These are phyloP conservation scores for Drosophila funebris DNA, from an alignment of 1,140 invertebrate species.

Conservation along the genomic window DNA sequence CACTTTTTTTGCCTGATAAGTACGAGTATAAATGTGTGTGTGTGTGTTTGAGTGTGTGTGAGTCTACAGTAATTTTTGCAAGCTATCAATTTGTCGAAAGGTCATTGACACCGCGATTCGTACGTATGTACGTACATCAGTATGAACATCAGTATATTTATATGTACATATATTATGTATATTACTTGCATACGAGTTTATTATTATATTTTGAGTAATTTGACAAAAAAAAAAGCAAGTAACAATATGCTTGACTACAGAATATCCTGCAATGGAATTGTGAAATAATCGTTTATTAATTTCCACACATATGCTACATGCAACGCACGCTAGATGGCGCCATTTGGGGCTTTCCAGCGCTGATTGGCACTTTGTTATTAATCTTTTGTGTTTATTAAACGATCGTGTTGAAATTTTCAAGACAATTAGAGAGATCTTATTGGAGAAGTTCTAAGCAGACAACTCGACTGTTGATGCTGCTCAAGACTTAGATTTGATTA, in stretches of 20 bases:
- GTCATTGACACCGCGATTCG: conserved; percentile 51
- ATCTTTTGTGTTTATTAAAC: no score
- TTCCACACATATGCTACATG: no score
- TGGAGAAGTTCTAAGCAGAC: no score
- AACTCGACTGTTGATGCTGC: no score
- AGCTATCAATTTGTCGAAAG: conserved; percentile 61
- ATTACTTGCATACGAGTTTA: background rate
- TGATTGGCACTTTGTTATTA: no score
- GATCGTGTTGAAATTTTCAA: no score
- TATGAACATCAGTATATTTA: background rate
- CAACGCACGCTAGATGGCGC: no score
- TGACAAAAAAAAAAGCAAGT: background rate
- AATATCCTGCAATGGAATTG: background rate
- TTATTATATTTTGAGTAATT: background rate
- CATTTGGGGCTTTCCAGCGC: no score
- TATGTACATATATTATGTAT: background rate
- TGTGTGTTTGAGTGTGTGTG: conserved; percentile 17
- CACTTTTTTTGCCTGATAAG: conserved; percentile 44
- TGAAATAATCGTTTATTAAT: no score
- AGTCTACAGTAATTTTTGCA: conserved; percentile 32
- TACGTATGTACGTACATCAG: background rate
- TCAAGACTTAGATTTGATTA: no score
- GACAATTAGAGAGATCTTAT: no score
- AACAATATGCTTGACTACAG: background rate
- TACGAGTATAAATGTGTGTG: conserved; percentile 3